phyloP scores from a whole-genome alignment of 2,113 vertebrate species.

The Myxocyprinus asiaticus region DNA sequence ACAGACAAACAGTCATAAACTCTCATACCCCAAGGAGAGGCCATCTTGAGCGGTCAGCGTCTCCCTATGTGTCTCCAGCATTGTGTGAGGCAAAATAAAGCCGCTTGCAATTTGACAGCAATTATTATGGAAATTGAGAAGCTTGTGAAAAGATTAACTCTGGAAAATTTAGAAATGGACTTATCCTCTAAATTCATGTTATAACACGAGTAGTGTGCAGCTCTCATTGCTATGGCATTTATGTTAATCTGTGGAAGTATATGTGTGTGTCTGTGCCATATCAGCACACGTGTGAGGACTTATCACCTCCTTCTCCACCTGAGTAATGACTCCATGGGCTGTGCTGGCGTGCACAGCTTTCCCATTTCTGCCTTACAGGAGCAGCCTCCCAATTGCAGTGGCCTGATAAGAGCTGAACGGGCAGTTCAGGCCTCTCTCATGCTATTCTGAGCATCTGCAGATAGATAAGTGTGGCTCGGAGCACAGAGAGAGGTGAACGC shows the following conservation, averaged over 20 bases:
- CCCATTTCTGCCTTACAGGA: slow-evolving; percentile 9
- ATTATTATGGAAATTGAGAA: slow-evolving; percentile 46
- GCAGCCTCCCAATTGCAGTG: slow-evolving; percentile 15
- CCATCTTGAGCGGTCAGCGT: slow-evolving; percentile 16
- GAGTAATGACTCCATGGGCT: background rate
- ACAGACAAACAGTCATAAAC: slow-evolving; percentile 22
- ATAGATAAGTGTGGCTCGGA: slow-evolving; percentile 27
- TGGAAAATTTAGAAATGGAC: slow-evolving; percentile 3
- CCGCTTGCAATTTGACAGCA: slow-evolving; percentile 15
- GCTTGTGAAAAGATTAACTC: slow-evolving; percentile 18
- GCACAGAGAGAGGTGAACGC: background rate
- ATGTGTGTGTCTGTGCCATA: slow-evolving; percentile 3
- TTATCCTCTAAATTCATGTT: background rate
- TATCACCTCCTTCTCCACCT: background rate
- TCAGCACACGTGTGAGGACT: background rate
- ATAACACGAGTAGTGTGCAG: background rate
- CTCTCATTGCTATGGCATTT: background rate
- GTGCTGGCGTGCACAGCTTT: background rate
- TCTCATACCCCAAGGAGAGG: background rate
- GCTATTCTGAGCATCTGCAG: slow-evolving; percentile 3
- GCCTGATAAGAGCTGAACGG: slow-evolving; percentile 30
- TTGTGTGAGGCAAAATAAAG: slow-evolving; percentile 20
- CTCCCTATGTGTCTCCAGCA: background rate
- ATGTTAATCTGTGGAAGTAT: background rate
- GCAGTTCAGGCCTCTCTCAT: background rate